Base-by-base conservation (phyloP, 2,113 vertebrate species). In the Colaptes auratus region DNA sequence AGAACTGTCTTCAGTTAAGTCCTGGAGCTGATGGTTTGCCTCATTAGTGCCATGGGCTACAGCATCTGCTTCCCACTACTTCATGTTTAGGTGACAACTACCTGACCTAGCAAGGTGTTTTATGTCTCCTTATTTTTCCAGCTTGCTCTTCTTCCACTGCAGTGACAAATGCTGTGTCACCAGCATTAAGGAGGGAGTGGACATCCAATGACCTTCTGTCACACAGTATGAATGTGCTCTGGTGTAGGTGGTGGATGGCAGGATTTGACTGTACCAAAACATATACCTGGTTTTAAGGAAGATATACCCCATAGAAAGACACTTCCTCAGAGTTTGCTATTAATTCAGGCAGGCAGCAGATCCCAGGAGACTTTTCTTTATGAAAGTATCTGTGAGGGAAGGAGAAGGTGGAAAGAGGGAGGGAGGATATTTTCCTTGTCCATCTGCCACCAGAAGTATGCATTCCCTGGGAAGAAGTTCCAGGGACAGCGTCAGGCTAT, bases 121-220 rank as follows among this genome's bases (percentile, higher is more conserved):
- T 53, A 33, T 8, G 9, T 36, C 39, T 56, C 44, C 11, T 42
- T 55, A 5, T 3, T 84, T 63, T 44, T 8, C 9, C 9, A 6
- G 7, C 20, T 59, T 20, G 0, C 19, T 55, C 20, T 89, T 14
- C 10, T 39, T 14, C 23, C 2, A 1, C 46, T 75, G 11, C 24
- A 15, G 1, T 6, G 24, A 82, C 31, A 17, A 24, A 46, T 0
- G 0, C 10, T 8, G 5, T 16, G 10, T 33, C 53, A 17, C 24
- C 85, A 69, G 25, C 2, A 0, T 30, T 36, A 73, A 6, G 11
- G 25, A 70, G n/a, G 6, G 16, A 73, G 16, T 13, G 7, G 8
- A 25, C 6, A 36, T 61, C 19, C 11, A 33, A 4, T 15, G 21
- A 16, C 19, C 7, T 48, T 31, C 23, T 28, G 0, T 27, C 16